Base-by-base conservation (phyloP, 2,888 invertebrate genomes). In the Harpalus rubripes region DNA sequence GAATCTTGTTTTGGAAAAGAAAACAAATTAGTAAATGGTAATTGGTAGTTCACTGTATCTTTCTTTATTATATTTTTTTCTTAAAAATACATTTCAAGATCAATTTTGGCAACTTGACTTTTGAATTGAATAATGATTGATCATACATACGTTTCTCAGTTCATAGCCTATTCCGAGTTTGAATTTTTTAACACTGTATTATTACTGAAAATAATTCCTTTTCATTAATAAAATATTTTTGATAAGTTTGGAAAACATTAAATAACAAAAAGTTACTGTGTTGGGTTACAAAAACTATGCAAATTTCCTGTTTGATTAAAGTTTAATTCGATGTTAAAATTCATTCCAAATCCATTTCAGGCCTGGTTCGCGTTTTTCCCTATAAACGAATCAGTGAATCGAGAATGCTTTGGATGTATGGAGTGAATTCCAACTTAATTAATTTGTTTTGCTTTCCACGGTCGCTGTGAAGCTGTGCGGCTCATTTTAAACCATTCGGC, bases 401-500 rank as follows among this genome's bases (percentile, higher is more conserved):
- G 68, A 68, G 15, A 68, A 68, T 39, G 68, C 68, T 68, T 39
- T 68, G 68, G 68, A 68, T 68, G 68, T 68, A 68, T 68, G 39
- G 68, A 68, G 68, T 39, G 39, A 68, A 68, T 68, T 68, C 68
- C 68, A 68, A 68, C 68, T 68, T 68, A 68, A 68, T 68, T 68
- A 68, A 68, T 68, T 68, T 68, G 68, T 68, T 68, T 68, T 68
- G 68, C 68, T 68, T 68, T 68, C 39, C 68, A 68, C 68, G 68
- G 39, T 68, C n/a, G 68, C 68, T 39, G 22, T 63, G 68, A 68
- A 15, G 59, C 59, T 59, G 59, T 59, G 59, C 5, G 59, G 68
- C 68, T 68, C 68, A 68, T 68, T 68, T 68, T 68, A 68, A 68
- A 68, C 68, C 68, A 15, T 32, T 68, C 68, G 68, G 39, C 68